These are phyloP conservation scores for Thamnaconus septentrionalis DNA, from an alignment of 2,113 vertebrate species.

Conservation along the genomic window DNA sequence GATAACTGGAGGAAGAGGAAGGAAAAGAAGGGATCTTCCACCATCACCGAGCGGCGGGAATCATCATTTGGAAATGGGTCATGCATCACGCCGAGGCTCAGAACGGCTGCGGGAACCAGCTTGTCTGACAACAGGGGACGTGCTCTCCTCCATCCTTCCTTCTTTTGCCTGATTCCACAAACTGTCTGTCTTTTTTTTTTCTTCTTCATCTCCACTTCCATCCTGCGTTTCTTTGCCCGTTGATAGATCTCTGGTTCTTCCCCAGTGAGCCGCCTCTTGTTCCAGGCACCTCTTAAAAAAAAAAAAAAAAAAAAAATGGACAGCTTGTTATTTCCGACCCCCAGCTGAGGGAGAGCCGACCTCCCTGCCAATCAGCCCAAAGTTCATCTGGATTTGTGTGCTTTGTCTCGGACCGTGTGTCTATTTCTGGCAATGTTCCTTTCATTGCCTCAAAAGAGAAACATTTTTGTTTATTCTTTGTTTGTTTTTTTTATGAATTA, in stretches of 20 bases:
- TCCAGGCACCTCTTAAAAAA: not conserved
- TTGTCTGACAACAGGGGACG: slow-evolving; percentile 35
- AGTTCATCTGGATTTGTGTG: no score
- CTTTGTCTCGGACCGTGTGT: no score
- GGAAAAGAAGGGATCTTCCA: slow-evolving; percentile 21
- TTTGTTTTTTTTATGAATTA: no score
- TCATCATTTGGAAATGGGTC: slow-evolving; percentile 65
- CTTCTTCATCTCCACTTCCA: slow-evolving; percentile 11
- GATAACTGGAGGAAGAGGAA: not conserved
- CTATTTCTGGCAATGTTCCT: no score
- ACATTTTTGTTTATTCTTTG: no score
- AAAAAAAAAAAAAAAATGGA: slow-evolving; percentile 18
- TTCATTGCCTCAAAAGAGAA: no score
- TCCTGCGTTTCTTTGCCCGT: not conserved
- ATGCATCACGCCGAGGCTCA: slow-evolving; percentile 36
- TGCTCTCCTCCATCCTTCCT: slow-evolving; percentile 31
- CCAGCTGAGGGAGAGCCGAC: slow-evolving; percentile 20
- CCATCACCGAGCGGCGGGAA: slow-evolving; percentile 28
- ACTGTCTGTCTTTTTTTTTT: no score
- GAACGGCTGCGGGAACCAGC: slow-evolving; percentile 47
- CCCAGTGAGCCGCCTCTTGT: not conserved
- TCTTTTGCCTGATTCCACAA: slow-evolving; percentile 10
- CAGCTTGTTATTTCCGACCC: slow-evolving; percentile 46
- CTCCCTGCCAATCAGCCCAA: not conserved
- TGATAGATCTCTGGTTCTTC: not conserved